These are phyloP conservation scores for Laticauda laticaudata DNA, from an alignment of 2,113 vertebrate genomes.

Conservation along the genomic window DNA sequence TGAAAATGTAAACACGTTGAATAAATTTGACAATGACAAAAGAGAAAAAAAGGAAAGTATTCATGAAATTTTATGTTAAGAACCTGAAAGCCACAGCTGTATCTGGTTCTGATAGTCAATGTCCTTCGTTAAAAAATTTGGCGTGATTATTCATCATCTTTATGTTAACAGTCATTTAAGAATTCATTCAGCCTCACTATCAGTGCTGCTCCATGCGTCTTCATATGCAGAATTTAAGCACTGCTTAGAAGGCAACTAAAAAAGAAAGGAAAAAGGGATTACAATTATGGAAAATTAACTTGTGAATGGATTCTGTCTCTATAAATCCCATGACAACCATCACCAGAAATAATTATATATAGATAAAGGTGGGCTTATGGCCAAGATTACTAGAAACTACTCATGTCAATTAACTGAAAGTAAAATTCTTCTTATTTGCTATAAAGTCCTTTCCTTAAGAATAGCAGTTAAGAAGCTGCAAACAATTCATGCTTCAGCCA, in stretches of 20 bases:
- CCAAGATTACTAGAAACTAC: neutral
- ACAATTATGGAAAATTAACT: neutral
- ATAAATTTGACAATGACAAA: neutral
- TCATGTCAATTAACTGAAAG: neutral
- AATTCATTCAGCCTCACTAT: constrained; percentile 81
- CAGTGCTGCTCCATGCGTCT: constrained; percentile 93
- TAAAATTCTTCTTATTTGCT: neutral
- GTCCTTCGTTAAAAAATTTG: neutral
- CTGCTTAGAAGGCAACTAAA: constrained; percentile 67
- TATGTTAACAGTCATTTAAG: neutral
- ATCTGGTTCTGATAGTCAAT: neutral
- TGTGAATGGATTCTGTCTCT: neutral
- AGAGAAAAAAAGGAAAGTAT: constrained; percentile 1
- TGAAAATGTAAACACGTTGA: neutral
- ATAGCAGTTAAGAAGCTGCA: neutral
- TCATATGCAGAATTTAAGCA: constrained; percentile 81
- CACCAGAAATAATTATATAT: neutral
- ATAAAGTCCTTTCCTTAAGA: neutral
- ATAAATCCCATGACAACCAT: neutral
- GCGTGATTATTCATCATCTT: constrained; percentile 8
- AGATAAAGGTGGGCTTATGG: neutral
- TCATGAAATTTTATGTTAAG: constrained; percentile 4
- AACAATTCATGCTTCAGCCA: neutral
- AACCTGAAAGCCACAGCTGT: neutral
- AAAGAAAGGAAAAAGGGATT: constrained; percentile 24